Evolutionary conservation across 2,888 invertebrate species (phyloP), one percentile per base, ranked within the genome.

Genomic region (Cheilosia pagana): DNA sequence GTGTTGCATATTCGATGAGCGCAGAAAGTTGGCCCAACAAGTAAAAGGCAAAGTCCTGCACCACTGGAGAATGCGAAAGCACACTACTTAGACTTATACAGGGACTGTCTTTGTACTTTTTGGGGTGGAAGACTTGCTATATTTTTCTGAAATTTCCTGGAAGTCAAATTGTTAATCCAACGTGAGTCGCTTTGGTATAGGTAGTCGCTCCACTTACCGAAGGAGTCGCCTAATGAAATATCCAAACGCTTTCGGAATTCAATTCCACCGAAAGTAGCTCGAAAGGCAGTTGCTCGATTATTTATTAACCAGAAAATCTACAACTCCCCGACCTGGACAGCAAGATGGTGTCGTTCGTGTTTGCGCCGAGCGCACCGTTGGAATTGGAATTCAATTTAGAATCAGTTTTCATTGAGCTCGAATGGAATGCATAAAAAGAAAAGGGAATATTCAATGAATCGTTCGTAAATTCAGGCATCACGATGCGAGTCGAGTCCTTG

Each of bases 381-480:
- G 71, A 82, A 77, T 82, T 67, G 81, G 23, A 77, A 77, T 82
- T 82, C 65, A 82, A 82, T 82, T 82, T 71, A 71, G 71, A 82
- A 65, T 76, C 65, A 50, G 68, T 77, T 71, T 82, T 53, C 77
- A 48, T 60, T 41, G 68, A 41, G 31, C 41, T 60, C 50, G 31
- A 71, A n/a, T 71, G 23, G 55, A 35, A 25, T 63, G 63, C 68
- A 68, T 48, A 45, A 55, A 76, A 70, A 81, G 63, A 63, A 57
- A 63, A 62, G 57, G 21, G 65, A 62, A 81, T 65, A 62, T 35
- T 45, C 19, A 79, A 79, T 79, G 65, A 62, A 62, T 57, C 21
- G 62, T 45, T 21, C 21, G 21, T 48, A 55, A 62, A 63, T 39
- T n/a, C 43, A 10, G 41, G 25, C 8, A 55, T 45, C 7, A 23